Conservation (phyloP, 2,888 invertebrate genomes). For the Anaspis maculata region DNA sequence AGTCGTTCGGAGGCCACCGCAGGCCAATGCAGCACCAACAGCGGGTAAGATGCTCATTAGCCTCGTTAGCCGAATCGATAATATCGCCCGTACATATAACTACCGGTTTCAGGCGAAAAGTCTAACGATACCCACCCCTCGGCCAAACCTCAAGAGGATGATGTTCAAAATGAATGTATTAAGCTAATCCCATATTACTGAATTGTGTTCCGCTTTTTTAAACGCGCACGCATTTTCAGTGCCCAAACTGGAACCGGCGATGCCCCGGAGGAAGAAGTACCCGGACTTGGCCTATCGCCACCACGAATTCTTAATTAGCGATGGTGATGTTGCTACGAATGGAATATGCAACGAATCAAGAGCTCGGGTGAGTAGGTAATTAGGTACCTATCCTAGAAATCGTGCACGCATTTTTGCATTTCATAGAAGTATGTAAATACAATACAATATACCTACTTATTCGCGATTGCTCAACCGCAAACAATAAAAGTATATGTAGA, state of each 20-base stretch:
- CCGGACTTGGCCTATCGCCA: constrained; percentile 82
- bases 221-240: constrained; percentile 21
- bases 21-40: constrained; percentile 40
- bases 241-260: constrained; percentile 67
- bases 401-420: constrained; percentile 14
- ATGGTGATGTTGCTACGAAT: constrained; percentile 49
- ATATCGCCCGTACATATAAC: constrained; percentile 4
- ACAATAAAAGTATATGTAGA: constrained; percentile 9
- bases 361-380: constrained; percentile 60
- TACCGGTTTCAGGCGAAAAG: constrained; percentile 28
- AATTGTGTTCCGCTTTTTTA: background rate
- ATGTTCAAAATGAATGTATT: constrained; percentile 30
- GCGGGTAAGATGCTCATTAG: constrained; percentile 22
- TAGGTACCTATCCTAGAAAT: constrained; percentile 7
- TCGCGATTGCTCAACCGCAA: constrained; percentile 12
- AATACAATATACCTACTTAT: constrained; percentile 9
- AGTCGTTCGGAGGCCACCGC: constrained; percentile 58
- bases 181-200: background rate
- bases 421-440: too few relatives aligned
- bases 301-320: constrained; percentile 67
- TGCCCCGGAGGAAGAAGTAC: constrained; percentile 82
- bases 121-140: constrained; percentile 28
- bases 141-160: constrained; percentile 34
- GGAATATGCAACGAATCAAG: constrained; percentile 53
- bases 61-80: constrained; percentile 11